Percentiles rank a stretch among this genome's conserved stretches.
Conservation (phyloP, 2,888 invertebrate genomes). For the Subacronicta megacephala region DNA sequence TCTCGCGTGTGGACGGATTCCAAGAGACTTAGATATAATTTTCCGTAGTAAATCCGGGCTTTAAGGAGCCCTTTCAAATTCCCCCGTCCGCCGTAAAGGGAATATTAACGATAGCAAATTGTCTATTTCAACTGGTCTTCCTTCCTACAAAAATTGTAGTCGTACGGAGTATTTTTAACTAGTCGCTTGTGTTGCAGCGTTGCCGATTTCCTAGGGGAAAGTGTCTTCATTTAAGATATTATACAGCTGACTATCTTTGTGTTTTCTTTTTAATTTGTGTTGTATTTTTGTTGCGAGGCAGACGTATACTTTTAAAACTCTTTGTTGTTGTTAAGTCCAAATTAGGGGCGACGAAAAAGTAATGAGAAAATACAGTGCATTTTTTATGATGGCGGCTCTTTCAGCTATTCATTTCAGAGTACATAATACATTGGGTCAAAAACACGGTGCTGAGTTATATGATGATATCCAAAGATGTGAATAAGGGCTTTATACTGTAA, state of each 20-base stretch:
- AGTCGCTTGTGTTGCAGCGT: constrained; percentile 17
- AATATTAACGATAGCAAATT: constrained; percentile 69
- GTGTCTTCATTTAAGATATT: constrained; percentile 35
- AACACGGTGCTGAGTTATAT: constrained; percentile 7
- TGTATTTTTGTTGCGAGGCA: constrained; percentile 15
- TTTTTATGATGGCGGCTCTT: constrained; percentile 31
- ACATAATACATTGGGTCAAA: constrained; percentile 31
- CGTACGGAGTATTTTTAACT: constrained; percentile 38
- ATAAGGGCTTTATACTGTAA: neutral
- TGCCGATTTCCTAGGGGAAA: constrained; percentile 45
- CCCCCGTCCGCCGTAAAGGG: constrained; percentile 66
- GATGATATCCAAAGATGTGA: constrained; percentile 1
- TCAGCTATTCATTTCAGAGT: constrained; percentile 36
- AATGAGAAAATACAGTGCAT: constrained; percentile 23
- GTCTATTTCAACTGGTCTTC: constrained; percentile 53
- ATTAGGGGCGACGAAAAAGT: constrained; percentile 23
- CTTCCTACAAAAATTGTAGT: constrained; percentile 37
- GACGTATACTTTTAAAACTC: constrained; percentile 13
- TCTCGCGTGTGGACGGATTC: constrained; percentile 80
- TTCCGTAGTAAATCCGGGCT: constrained; percentile 78
- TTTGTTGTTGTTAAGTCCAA: constrained; percentile 15
- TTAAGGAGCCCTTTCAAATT: constrained; percentile 73
- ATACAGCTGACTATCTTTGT: constrained; percentile 10
- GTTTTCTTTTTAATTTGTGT: constrained; percentile 34
- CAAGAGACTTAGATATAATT: constrained; percentile 80